Evolutionary conservation across 2,113 vertebrate species (phyloP).

Genomic region (Sceloporus undulatus): DNA sequence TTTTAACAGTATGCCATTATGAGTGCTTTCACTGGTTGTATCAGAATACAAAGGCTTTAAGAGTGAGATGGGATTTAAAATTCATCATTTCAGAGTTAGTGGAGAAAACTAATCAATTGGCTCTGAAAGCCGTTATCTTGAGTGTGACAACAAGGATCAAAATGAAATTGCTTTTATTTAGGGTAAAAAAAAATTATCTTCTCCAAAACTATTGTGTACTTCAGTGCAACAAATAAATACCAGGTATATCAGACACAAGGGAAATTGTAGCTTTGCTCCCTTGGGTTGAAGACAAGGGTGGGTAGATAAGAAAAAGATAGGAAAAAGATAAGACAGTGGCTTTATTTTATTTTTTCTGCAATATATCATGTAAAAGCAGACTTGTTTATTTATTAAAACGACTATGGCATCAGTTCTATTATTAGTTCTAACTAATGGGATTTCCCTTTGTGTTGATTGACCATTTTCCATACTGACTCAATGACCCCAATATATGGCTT

Average conservation of each 20-base stretch:
- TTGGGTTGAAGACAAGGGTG: neutral
- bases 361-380: neutral
- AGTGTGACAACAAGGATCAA: slow-evolving; percentile 56
- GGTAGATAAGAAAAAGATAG: neutral
- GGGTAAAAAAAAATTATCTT: slow-evolving; percentile 43
- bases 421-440: too few species aligned
- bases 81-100: slow-evolving; percentile 50
- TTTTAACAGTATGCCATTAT: slow-evolving; percentile 70
- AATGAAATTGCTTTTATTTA: slow-evolving; percentile 63
- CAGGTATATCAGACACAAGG: slow-evolving; percentile 40
- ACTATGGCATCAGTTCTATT: too few species aligned
- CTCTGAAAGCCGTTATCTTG: slow-evolving; percentile 57
- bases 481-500: too few species aligned
- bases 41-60: slow-evolving; percentile 61
- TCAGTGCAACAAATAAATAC: slow-evolving; percentile 60
- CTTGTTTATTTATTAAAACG: neutral
- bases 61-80: slow-evolving; percentile 49
- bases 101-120: slow-evolving; percentile 50
- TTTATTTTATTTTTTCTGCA: neutral
- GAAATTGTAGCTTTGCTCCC: slow-evolving; percentile 39
- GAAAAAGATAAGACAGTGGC: neutral
- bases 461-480: too few species aligned
- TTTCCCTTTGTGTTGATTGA: too few species aligned
- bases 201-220: slow-evolving; percentile 53
- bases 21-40: slow-evolving; percentile 65